phyloP scores from a whole-genome alignment of 2,888 invertebrate species.

The Phortica magna region DNA sequence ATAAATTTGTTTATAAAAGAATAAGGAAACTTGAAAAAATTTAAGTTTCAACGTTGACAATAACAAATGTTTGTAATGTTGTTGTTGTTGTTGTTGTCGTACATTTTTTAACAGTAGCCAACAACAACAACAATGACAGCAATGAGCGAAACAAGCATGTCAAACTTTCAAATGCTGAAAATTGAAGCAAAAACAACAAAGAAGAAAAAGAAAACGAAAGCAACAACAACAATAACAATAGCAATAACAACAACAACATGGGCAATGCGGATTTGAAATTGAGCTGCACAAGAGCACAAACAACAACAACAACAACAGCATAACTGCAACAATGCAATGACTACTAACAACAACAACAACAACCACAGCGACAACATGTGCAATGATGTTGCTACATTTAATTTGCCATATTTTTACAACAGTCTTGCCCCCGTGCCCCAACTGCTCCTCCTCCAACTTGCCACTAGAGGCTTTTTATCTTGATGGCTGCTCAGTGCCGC shows the following conservation, averaged over 20 bases:
- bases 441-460: no score
- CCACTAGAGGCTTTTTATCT: neutral
- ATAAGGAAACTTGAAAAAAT: neutral
- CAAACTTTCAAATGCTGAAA: conserved; percentile 25
- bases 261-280: conserved; percentile 19
- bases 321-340: conserved; percentile 12
- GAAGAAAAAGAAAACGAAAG: neutral
- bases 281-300: neutral
- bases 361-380: neutral
- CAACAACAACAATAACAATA: conserved; percentile 4
- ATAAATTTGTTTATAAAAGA: conserved; percentile 3
- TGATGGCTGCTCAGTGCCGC: neutral
- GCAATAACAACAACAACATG: conserved; percentile 12
- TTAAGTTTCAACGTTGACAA: neutral
- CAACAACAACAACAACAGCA: conserved; percentile 4
- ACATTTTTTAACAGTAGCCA: conserved; percentile 8
- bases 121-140: conserved; percentile 20
- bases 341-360: conserved; percentile 14
- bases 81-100: conserved; percentile 10
- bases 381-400: conserved; percentile 15
- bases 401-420: conserved; percentile 13
- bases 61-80: conserved; percentile 3
- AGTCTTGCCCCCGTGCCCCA: no score
- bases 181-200: neutral
- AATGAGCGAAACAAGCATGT: conserved; percentile 16